Evolutionary conservation across 1,140 invertebrate genomes (phyloP).

Genomic region (Lepidotrigona ventralis): DNA sequence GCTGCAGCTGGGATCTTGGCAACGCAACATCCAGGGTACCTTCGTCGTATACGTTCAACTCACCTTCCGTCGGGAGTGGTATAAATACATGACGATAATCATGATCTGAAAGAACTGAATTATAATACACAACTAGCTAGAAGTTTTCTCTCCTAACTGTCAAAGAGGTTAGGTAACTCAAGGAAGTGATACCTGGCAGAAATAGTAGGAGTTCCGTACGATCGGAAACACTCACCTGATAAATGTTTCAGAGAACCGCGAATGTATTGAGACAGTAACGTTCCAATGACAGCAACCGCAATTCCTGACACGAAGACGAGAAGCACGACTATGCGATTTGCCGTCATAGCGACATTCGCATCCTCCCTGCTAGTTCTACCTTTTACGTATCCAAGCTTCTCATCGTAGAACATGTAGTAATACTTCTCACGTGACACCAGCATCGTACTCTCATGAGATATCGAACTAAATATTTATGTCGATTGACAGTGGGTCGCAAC

Average conservation of each 20-base stretch:
- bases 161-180: neutral
- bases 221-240: slow-evolving; percentile 50
- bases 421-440: slow-evolving; percentile 42
- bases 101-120: slow-evolving; percentile 2
- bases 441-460: slow-evolving; percentile 50
- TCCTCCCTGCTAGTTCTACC: slow-evolving; percentile 17
- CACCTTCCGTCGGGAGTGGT: slow-evolving; percentile 68
- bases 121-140: neutral
- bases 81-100: slow-evolving; percentile 58
- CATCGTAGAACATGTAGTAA: slow-evolving; percentile 31
- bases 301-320: slow-evolving; percentile 67
- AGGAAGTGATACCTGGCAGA: rapidly evolving
- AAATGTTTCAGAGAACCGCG: slow-evolving; percentile 36
- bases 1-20: slow-evolving; percentile 26
- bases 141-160: neutral
- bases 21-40: slow-evolving; percentile 64
- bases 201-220: neutral
- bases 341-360: slow-evolving; percentile 47
- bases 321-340: slow-evolving; percentile 60
- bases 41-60: slow-evolving; percentile 73
- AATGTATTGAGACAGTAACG: slow-evolving; percentile 67
- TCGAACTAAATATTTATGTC: neutral
- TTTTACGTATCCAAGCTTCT: slow-evolving; percentile 52
- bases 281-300: slow-evolving; percentile 63
- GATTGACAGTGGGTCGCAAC: neutral